These are phyloP conservation scores for Margaritifera margaritifera DNA, from an alignment of 2,888 invertebrate genomes.

Conservation along the genomic window DNA sequence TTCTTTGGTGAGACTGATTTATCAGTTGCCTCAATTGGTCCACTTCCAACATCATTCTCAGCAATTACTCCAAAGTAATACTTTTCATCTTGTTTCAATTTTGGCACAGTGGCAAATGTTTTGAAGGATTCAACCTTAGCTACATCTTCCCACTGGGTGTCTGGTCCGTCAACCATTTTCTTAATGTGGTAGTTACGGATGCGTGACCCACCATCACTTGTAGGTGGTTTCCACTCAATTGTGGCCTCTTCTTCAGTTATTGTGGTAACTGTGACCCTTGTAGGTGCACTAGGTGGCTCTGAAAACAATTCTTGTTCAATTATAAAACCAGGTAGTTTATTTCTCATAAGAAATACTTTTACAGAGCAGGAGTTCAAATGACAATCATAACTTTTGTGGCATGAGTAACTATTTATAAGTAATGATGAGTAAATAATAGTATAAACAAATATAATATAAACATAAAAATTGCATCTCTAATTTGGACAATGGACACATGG, in stretches of 20 bases:
- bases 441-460: too few relatives aligned
- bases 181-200: conserved; percentile 55
- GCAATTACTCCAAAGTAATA: conserved; percentile 92
- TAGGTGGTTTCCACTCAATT: conserved; percentile 68
- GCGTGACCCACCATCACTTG: conserved; percentile 63
- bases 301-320: not conserved
- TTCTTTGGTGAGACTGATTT: conserved; percentile 56
- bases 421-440: too few relatives aligned
- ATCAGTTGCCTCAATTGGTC: conserved; percentile 81
- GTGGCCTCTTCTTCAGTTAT: conserved; percentile 49
- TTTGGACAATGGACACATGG: too few relatives aligned
- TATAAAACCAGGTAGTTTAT: too few relatives aligned
- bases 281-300: conserved; percentile 54
- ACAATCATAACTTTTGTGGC: too few relatives aligned
- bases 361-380: too few relatives aligned
- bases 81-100: conserved; percentile 84
- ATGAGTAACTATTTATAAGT: too few relatives aligned
- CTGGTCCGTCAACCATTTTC: conserved; percentile 52
- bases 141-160: conserved; percentile 44
- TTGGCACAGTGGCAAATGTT: conserved; percentile 38
- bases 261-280: conserved; percentile 35
- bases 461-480: too few relatives aligned
- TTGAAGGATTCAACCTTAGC: conserved; percentile 48
- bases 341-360: too few relatives aligned
- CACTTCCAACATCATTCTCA: conserved; percentile 90